phyloP scores from a whole-genome alignment of 2,888 invertebrate species.

The Diploptera punctata region DNA sequence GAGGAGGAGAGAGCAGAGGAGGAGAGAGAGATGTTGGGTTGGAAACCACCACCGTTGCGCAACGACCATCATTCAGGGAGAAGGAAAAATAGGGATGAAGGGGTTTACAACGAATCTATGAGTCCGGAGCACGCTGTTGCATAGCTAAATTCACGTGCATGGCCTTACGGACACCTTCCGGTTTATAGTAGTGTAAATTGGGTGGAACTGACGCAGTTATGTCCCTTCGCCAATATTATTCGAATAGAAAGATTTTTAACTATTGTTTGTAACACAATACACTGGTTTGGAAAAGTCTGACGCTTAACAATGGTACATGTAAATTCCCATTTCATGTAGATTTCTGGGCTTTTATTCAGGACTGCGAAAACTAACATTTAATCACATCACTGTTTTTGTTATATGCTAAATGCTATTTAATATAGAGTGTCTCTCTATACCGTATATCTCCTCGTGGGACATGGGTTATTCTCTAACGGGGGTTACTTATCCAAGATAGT shows the following conservation, averaged over 20 bases:
- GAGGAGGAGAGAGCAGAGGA: too few relatives aligned
- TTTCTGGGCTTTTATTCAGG: too few relatives aligned
- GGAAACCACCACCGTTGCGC: constrained; percentile 16
- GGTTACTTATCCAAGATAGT: too few relatives aligned
- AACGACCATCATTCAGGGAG: constrained; percentile 16
- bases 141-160: constrained; percentile 17
- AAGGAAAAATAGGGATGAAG: neutral
- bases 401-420: too few relatives aligned
- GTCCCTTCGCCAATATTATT: neutral
- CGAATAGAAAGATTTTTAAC: neutral
- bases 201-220: neutral
- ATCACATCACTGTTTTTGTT: too few relatives aligned
- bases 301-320: too few relatives aligned
- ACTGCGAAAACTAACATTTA: too few relatives aligned
- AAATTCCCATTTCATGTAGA: too few relatives aligned
- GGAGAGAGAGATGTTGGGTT: too few relatives aligned
- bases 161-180: constrained; percentile 28
- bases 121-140: constrained; percentile 1
- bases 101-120: constrained; percentile 19
- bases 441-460: too few relatives aligned
- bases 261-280: neutral
- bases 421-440: too few relatives aligned
- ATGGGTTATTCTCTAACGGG: too few relatives aligned
- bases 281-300: neutral
- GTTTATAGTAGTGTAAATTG: constrained; percentile 27